phyloP scores from a whole-genome alignment of 2,797 vertebrate genomes.

The Trachurus trachurus region DNA sequence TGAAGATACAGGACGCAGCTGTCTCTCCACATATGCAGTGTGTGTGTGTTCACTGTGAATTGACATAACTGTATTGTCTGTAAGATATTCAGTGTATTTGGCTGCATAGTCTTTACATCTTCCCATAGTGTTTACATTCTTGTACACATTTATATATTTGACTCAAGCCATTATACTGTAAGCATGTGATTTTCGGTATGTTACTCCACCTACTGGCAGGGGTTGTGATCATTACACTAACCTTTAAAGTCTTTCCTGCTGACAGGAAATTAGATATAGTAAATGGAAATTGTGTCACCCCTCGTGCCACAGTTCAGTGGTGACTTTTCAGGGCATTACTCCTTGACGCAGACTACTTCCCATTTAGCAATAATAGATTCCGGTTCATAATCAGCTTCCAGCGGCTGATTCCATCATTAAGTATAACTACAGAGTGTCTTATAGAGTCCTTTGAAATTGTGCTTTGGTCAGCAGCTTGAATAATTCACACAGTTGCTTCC shows the following conservation, averaged over 20 bases:
- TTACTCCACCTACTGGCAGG: neutral
- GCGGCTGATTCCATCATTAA: neutral
- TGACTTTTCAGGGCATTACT: slow-evolving; percentile 1
- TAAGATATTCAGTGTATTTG: slow-evolving; percentile 42
- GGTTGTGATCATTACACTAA: neutral
- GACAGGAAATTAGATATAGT: slow-evolving; percentile 7
- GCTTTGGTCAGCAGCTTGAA: neutral
- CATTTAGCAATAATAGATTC: neutral
- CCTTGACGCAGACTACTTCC: neutral
- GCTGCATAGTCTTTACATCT: slow-evolving; percentile 5
- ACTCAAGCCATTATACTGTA: neutral
- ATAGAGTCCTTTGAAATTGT: neutral
- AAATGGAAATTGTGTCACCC: neutral
- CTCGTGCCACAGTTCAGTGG: neutral
- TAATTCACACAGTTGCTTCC: neutral
- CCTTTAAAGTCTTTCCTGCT: slow-evolving; percentile 3
- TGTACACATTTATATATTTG: neutral
- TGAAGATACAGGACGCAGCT: slow-evolving; percentile 26
- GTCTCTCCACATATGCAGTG: slow-evolving; percentile 34
- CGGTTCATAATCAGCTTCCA: neutral
- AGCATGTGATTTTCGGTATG: neutral
- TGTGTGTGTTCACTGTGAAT: slow-evolving; percentile 28
- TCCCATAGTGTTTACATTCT: neutral
- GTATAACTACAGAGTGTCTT: neutral
- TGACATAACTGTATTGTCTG: slow-evolving; percentile 35